Evolutionary conservation across 2,113 vertebrate genomes (phyloP).

Genomic region (Scomber colias): DNA sequence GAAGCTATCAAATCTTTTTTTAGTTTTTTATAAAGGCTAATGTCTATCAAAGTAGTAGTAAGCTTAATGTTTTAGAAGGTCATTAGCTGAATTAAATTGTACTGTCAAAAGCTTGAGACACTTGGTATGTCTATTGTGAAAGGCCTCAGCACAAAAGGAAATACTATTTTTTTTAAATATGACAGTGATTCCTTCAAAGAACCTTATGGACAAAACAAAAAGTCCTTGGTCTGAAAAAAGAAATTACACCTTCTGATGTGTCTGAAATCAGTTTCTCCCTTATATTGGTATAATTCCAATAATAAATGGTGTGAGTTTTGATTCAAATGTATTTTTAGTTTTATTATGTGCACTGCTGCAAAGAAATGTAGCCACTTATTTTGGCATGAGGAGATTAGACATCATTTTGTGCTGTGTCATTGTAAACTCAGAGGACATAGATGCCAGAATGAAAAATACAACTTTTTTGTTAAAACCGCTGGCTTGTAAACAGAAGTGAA

Average conservation of each 20-base stretch:
- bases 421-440: background rate
- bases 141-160: too few relatives aligned
- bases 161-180: too few relatives aligned
- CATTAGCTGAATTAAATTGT: background rate
- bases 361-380: background rate
- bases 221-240: background rate
- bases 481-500: conserved; percentile 30
- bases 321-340: conserved; percentile 22
- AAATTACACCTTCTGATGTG: background rate
- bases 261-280: background rate
- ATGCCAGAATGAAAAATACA: background rate
- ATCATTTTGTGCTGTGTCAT: background rate
- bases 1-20: background rate
- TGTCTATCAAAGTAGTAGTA: background rate
- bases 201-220: background rate
- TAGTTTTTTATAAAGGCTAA: background rate
- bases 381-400: background rate
- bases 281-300: background rate
- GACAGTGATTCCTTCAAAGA: background rate
- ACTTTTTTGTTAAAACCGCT: conserved; percentile 3
- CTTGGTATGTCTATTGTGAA: background rate
- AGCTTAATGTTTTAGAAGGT: background rate
- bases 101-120: background rate
- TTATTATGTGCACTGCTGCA: background rate
- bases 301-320: conserved; percentile 9